Base-by-base conservation (phyloP, 2,797 vertebrate species). In the Craterocephalus amniculus region DNA sequence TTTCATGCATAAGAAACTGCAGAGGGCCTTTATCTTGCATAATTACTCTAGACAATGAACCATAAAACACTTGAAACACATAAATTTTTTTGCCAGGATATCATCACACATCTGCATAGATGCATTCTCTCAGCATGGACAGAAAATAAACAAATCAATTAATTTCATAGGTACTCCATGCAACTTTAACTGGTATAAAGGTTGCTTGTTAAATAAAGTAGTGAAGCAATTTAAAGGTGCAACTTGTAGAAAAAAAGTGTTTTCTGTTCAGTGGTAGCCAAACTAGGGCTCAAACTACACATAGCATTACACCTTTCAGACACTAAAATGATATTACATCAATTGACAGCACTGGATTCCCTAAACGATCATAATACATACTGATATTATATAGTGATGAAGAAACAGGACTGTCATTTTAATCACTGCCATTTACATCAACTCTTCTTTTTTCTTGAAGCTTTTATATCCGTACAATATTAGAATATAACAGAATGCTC, bases 181-280 rank as follows among this genome's bases (percentile, higher is more conserved):
- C 61, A 80, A 70, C 20, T 40, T 60, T 63, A 63, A 83, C 82
- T 76, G 82, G 72, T 74, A 77, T 49, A 66, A 16, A 20, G 63
- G 66, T 71, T 62, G 79, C 38, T 67, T 64, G 51, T 79, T 57
- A 83, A 75, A 77, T 66, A 29, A n/a, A 57, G 11, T 10, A 18
- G 31, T 14, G 32, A 76, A 84, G 76, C 35, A 36, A 10, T 35
- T 65, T 4, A 72, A 58, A 58, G 56, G 49, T 69, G 26, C n/a
- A 48, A 61, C 11, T 48, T 31, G 11, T 45, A 45, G 40, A 12
- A 45, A 6, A 43, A 27, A 11, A 38, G 3, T 12, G 6, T 13
- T 38, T 38, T 13, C 14, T 38, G 16, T 16, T 38, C 14, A 38
- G 12, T 10, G 13, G 12, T 16, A 38, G 35, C 35, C 35, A 36